phyloP scores from a whole-genome alignment of 2,888 invertebrate species.

The Aporophyla lueneburgensis region DNA sequence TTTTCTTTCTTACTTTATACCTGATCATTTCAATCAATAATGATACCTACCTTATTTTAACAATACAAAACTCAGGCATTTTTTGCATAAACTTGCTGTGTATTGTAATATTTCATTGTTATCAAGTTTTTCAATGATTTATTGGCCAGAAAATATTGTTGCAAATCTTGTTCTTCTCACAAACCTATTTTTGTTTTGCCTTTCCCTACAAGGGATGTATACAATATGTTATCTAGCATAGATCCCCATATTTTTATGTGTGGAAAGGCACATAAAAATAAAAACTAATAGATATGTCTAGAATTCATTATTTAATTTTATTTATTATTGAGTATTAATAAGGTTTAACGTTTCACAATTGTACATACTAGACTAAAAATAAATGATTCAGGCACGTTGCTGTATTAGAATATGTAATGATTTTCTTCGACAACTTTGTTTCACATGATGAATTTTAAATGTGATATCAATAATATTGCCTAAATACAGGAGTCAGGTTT shows the following conservation, averaged over 20 bases:
- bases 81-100: background rate
- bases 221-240: no score
- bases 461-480: slow-evolving; percentile 10
- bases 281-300: no score
- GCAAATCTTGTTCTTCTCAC: background rate
- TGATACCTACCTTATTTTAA: background rate
- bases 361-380: slow-evolving; percentile 21
- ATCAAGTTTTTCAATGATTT: background rate
- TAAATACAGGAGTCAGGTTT: background rate
- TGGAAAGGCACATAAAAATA: no score
- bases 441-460: slow-evolving; percentile 28
- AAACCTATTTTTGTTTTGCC: no score
- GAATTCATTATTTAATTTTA: no score
- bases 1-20: background rate
- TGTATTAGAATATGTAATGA: slow-evolving; percentile 5
- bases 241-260: no score
- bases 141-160: background rate
- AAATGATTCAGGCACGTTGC: slow-evolving; percentile 38
- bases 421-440: slow-evolving; percentile 21
- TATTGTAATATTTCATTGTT: background rate
- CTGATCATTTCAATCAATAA: background rate
- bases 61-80: background rate
- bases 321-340: no score
- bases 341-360: background rate
- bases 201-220: no score